Conservation (phyloP, 2,797 vertebrate species). For the Liparis tanakae region DNA sequence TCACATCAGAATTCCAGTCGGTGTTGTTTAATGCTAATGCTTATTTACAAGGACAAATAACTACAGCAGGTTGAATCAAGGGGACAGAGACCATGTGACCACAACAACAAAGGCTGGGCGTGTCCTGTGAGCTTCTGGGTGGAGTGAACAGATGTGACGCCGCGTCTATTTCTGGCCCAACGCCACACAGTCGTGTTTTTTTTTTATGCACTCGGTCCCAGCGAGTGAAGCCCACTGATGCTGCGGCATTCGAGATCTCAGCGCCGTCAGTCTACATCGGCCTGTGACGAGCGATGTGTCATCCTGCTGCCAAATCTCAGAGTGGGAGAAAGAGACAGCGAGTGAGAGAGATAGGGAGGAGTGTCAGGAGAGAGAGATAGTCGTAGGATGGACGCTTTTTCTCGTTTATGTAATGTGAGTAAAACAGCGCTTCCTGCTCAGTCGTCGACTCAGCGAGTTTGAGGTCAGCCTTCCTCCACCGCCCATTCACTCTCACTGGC, state of each 20-base stretch:
- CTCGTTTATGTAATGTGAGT: conserved; percentile 50
- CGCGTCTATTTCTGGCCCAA: conserved; percentile 16
- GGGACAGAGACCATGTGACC: not conserved
- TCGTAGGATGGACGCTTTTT: conserved; percentile 40
- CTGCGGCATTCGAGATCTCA: conserved; percentile 36
- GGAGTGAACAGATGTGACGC: too few relatives aligned
- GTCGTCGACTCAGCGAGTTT: conserved; percentile 39
- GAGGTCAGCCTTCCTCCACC: conserved; percentile 56
- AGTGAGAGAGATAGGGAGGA: conserved; percentile 25
- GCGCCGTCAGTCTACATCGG: conserved; percentile 41
- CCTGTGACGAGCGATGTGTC: conserved; percentile 52
- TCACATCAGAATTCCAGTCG: not conserved
- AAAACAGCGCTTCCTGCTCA: conserved; percentile 52
- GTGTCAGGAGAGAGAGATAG: conserved; percentile 40
- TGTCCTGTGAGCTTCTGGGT: not conserved
- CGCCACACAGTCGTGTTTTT: conserved; percentile 15
- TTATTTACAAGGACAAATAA: conserved; percentile 7
- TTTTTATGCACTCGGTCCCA: too few relatives aligned
- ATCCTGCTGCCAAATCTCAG: conserved; percentile 45
- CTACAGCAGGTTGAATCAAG: not conserved
- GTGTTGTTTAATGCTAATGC: not conserved
- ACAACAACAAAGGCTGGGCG: not conserved
- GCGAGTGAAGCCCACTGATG: conserved; percentile 35
- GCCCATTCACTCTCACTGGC: conserved; percentile 10
- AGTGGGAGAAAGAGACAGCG: conserved; percentile 33